Evolutionary conservation across 1,140 invertebrate genomes (phyloP), one percentile per base, ranked within the genome.

Genomic region (Cyrtorhinus lividipennis): DNA sequence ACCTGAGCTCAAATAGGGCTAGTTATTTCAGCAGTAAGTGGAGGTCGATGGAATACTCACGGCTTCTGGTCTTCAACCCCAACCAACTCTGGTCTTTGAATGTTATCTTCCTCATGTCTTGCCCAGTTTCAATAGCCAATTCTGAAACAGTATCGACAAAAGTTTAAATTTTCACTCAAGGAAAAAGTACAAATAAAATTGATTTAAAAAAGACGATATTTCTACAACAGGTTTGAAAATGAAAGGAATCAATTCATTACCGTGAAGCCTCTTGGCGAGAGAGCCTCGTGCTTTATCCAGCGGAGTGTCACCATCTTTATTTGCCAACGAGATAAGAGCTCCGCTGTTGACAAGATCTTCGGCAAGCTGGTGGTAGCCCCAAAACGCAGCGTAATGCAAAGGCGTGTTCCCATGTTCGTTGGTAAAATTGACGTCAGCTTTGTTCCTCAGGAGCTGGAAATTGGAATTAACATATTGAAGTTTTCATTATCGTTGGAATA

Each of bases 401-500:
- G 97, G 92, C 0, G 95, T 95, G 73, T 99, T 99, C 1, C 97
- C 97, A 77, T 99, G 96, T 74, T 99, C 96, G 74, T 99, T 99
- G 2, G 92, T 89, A 38, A 95, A 93, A 78, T 99, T 98, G 1
- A 98, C 85, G 72, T 98, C 95, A 1, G 94, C 94, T 71, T 89
- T 87, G 73, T 95, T 89, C 71, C 89, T 84, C 2, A 99, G 73
- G 8, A 99, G 74, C 93, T 97, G 71, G n/a, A 10, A 79, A 78
- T 38, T 38, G n/a, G n/a, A n/a, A n/a, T n/a, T n/a, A n/a, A n/a
- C n/a, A n/a, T n/a, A n/a, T n/a, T n/a, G n/a, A n/a, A n/a, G n/a
- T n/a, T n/a, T n/a, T n/a, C n/a, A n/a, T n/a, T n/a, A n/a, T n/a
- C n/a, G n/a, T n/a, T n/a, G n/a, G n/a, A n/a, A n/a, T n/a, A n/a